Conservation (phyloP, 2,888 invertebrate genomes). For the Cantharis nigra region DNA sequence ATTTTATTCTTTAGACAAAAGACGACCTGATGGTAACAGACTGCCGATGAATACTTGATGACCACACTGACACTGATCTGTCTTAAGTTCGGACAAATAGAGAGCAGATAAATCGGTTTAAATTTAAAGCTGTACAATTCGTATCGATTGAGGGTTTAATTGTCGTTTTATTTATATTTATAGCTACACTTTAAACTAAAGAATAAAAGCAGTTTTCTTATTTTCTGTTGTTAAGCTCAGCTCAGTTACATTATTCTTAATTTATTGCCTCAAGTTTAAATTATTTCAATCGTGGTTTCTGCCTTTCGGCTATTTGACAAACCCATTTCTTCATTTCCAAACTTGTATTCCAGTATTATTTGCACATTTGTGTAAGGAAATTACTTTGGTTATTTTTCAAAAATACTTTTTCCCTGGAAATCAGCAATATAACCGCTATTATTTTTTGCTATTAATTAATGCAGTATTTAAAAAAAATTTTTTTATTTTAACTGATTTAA, state of each 20-base stretch:
- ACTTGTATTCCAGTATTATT: too few relatives aligned
- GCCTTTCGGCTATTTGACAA: background rate
- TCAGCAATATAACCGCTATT: too few relatives aligned
- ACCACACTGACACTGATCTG: background rate
- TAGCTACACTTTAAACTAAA: background rate
- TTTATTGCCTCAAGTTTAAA: background rate
- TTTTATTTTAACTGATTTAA: too few relatives aligned
- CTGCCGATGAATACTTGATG: background rate
- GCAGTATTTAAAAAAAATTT: too few relatives aligned
- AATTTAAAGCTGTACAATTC: background rate
- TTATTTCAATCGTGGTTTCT: background rate
- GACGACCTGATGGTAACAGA: too few relatives aligned
- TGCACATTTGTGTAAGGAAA: too few relatives aligned
- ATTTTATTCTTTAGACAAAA: too few relatives aligned
- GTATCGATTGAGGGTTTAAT: background rate
- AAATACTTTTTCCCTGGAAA: too few relatives aligned
- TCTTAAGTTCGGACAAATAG: background rate
- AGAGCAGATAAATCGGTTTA: background rate
- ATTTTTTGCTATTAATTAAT: too few relatives aligned
- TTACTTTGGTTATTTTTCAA: too few relatives aligned
- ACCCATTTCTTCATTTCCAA: too few relatives aligned
- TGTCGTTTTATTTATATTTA: background rate
- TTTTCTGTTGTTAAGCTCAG: background rate
- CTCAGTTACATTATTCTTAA: background rate
- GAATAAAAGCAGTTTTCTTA: background rate